Conservation (phyloP, 2,113 vertebrate species). For the Nipponia nippon region DNA sequence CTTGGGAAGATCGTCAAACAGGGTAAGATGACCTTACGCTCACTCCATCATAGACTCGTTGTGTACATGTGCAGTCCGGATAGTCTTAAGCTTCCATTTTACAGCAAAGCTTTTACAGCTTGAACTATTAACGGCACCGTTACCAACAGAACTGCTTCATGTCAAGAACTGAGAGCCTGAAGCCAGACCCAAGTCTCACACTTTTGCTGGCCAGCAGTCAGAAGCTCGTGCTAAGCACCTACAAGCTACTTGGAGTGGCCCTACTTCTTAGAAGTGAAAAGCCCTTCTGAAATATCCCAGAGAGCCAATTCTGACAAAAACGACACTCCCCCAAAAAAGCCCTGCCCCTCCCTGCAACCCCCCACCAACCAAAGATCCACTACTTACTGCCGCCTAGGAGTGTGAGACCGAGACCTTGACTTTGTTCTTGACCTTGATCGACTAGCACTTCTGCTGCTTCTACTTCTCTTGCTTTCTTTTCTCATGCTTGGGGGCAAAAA, state of each 20-base stretch:
- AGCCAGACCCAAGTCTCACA: no score
- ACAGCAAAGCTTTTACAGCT: not conserved
- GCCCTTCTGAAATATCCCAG: not conserved
- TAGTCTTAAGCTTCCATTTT: no score
- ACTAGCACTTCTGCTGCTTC: conserved; percentile 88
- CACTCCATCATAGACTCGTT: not conserved
- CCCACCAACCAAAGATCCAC: not conserved
- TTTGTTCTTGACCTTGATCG: conserved; percentile 87
- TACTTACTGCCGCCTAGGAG: conserved; percentile 90
- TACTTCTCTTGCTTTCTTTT: conserved; percentile 90
- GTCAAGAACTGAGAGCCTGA: accelerated
- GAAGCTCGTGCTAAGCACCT: not conserved
- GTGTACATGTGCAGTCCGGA: accelerated
- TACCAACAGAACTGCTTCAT: not conserved
- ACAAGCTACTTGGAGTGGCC: not conserved
- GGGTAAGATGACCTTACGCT: accelerated
- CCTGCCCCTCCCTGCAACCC: not conserved
- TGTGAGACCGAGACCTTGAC: conserved; percentile 88
- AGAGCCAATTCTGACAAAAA: accelerated
- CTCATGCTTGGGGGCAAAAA: conserved; percentile 74
- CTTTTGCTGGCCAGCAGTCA: not conserved
- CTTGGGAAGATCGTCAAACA: accelerated
- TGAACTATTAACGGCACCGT: not conserved
- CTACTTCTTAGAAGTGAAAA: not conserved
- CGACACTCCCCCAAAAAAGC: accelerated